Base-by-base conservation (phyloP, 2,113 vertebrate species). In the Pelmatolapia mariae region DNA sequence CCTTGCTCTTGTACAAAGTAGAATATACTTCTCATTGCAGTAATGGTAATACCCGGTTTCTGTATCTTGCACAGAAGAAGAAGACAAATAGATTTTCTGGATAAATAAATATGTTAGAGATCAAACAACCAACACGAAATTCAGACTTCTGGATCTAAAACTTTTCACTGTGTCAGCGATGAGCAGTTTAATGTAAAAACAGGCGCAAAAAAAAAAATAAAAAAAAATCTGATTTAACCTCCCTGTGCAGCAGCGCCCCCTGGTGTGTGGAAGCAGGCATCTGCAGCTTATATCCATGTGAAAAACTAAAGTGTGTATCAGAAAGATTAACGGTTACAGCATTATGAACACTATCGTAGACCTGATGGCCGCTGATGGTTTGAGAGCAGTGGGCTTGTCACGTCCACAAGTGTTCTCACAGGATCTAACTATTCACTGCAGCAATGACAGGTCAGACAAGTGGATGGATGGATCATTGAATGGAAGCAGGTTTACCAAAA, bases 341-440 rank as follows among this genome's bases (percentile, higher is more conserved):
- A 19, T 47, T 50, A 76, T 68, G 63, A 78, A 78, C 7, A 31
- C 24, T 76, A 76, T 50, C 2, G 16, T 50, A 73, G 24, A 71
- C 56, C 31, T 5, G 56, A 61, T 54, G 85, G 78, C 22, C 5
- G 43, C 78, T 61, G 88, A 73, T 81, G 85, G 80, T 80, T 36
- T 40, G 73, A 92, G 91, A 88, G 83, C 84, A 79, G 71, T 88
- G 89, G 29, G 47, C n/a, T 31, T 31, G 24, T 47, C 54, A 61
- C 43, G 2, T 31, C 43, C 11, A 18, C 52, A 56, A 18, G 24
- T 40, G 15, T 71, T 45, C 61, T 91, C 88, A 93, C 83, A 63
- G 86, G 56, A 15, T 43, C 85, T 90, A 92, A 36, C 84, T 87
- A 93, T 2, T 22, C 5, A 61, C 73, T 53, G 80, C 61, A 87